Percentiles rank a stretch among this genome's conserved stretches.
Evolutionary conservation across 2,797 vertebrate species (phyloP).

Genomic region (Rhynchonycteris naso): DNA sequence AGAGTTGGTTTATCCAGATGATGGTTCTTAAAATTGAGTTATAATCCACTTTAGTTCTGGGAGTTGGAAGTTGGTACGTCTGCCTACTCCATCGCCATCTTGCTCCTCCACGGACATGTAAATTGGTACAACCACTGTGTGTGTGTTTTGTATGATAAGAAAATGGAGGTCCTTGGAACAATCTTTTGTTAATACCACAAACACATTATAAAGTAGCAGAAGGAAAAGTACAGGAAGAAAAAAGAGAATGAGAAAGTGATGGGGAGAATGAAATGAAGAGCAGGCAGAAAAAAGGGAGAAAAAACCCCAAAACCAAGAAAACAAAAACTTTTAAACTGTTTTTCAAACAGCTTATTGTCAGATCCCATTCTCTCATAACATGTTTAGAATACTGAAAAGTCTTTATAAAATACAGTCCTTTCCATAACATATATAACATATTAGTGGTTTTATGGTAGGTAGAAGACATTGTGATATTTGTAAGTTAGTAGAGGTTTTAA

Average conservation of each 20-base stretch:
- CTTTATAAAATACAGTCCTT: conserved; percentile 45
- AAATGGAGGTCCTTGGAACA: neutral
- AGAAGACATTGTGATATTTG: neutral
- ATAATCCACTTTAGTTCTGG: too few species aligned
- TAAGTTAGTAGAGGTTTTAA: neutral
- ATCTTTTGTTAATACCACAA: neutral
- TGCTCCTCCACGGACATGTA: too few species aligned
- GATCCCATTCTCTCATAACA: neutral
- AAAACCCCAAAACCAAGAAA: neutral
- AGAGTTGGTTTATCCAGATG: too few species aligned
- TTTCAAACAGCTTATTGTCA: neutral
- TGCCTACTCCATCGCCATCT: too few species aligned
- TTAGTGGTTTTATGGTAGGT: neutral
- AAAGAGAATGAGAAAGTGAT: neutral
- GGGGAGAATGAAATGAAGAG: neutral
- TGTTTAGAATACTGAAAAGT: neutral
- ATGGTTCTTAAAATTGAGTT: too few species aligned
- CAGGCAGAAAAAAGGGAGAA: neutral
- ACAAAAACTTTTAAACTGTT: neutral
- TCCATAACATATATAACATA: neutral
- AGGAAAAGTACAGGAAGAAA: neutral
- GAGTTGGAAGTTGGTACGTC: too few species aligned
- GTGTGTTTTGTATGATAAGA: neutral
- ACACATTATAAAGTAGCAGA: neutral
- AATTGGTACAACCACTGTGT: too few species aligned